Evolutionary conservation across 2,113 vertebrate species (phyloP).

Genomic region (Campylomormyrus tamandua): DNA sequence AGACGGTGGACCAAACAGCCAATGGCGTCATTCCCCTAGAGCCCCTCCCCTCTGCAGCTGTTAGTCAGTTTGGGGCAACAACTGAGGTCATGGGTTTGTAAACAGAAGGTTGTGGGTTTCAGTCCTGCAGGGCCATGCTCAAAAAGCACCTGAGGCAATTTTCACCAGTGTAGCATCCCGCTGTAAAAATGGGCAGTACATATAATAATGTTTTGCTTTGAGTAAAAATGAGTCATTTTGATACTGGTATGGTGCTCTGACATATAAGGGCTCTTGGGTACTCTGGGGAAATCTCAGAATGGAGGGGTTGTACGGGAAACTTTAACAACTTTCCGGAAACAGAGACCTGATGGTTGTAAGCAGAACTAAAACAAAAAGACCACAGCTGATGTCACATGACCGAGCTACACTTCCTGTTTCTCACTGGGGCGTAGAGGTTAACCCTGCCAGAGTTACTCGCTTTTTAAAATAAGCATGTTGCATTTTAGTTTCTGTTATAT

Average conservation of each 20-base stretch:
- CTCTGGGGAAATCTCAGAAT: not conserved
- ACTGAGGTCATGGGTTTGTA: not conserved
- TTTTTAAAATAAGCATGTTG: not conserved
- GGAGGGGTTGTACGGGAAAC: not conserved
- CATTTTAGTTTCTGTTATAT: not conserved
- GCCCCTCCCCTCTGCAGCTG: not conserved
- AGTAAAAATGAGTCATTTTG: not conserved
- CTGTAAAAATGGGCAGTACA: not conserved
- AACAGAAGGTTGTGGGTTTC: not conserved
- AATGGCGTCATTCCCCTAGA: not conserved
- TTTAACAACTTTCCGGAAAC: not conserved
- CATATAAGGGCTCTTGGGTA: not conserved
- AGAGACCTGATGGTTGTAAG: not conserved
- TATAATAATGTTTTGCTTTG: not conserved
- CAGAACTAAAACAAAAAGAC: constrained; percentile 15
- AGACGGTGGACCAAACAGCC: not conserved
- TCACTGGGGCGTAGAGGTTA: not conserved
- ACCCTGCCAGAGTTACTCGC: not conserved
- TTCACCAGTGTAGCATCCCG: not conserved
- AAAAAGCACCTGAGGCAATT: not conserved
- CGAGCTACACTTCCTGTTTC: not conserved
- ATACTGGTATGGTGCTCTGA: not conserved
- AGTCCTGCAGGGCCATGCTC: not conserved
- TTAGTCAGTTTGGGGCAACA: not conserved
- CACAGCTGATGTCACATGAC: not conserved